Conservation (phyloP, 2,888 invertebrate species). For the Galerucella calmariensis region DNA sequence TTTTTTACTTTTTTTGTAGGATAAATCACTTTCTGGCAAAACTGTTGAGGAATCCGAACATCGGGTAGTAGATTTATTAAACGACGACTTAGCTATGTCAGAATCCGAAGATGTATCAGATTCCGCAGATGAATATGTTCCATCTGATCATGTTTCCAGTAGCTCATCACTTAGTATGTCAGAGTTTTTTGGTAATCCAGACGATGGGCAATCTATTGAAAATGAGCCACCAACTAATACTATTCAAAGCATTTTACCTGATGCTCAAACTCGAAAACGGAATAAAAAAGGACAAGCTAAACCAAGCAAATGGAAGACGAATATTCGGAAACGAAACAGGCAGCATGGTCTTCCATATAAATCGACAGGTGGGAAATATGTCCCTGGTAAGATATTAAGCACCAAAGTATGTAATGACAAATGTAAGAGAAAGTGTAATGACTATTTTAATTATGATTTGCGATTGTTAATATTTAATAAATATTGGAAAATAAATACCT, state of each 20-base stretch:
- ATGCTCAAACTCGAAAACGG: background rate
- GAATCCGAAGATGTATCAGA: conserved; percentile 1
- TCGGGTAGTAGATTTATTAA: background rate
- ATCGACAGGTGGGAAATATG: conserved; percentile 2
- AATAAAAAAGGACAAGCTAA: conserved; percentile 1
- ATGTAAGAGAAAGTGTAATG: background rate
- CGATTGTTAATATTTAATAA: background rate
- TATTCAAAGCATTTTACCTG: conserved; percentile 4
- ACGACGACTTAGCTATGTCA: background rate
- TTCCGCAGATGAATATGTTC: conserved; percentile 4
- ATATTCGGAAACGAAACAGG: background rate
- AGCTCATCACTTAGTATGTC: background rate
- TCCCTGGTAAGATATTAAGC: background rate
- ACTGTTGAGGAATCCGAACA: background rate
- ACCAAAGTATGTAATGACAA: too few species aligned
- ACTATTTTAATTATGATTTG: background rate
- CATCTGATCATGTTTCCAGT: background rate
- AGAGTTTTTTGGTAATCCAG: conserved; percentile 1
- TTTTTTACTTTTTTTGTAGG: background rate
- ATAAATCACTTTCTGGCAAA: background rate
- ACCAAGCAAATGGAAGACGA: background rate
- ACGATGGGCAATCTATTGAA: background rate
- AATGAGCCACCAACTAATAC: background rate
- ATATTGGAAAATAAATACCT: conserved; percentile 1
- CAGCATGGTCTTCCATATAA: background rate